These are phyloP conservation scores for Leptothorax acervorum DNA, from an alignment of 2,888 invertebrate species.

Conservation along the genomic window DNA sequence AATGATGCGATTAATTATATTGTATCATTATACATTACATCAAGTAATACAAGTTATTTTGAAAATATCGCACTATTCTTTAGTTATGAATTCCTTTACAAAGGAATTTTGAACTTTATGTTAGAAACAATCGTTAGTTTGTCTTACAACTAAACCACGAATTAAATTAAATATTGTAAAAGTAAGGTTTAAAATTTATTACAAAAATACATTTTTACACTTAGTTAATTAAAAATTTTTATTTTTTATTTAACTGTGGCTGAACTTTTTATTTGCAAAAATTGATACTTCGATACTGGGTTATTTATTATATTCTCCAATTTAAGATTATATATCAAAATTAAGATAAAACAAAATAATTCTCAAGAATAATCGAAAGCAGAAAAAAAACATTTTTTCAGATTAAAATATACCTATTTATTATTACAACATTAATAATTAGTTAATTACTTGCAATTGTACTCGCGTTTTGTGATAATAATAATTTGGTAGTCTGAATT, in stretches of 20 bases:
- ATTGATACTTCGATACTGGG: background rate
- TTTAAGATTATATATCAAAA: background rate
- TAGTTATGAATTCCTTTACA: background rate
- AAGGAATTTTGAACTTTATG: background rate
- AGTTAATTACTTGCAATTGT: constrained; percentile 1
- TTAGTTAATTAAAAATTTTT: background rate
- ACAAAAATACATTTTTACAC: background rate
- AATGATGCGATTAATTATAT: constrained; percentile 29
- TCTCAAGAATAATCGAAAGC: background rate
- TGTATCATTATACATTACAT: background rate
- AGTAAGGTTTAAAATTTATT: background rate
- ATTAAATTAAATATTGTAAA: background rate
- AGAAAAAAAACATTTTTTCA: background rate
- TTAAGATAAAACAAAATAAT: background rate
- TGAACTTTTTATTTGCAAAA: background rate
- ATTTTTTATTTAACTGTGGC: background rate
- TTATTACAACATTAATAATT: background rate
- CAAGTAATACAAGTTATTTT: background rate
- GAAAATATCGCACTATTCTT: background rate
- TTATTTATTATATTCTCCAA: background rate
- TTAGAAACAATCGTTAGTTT: background rate
- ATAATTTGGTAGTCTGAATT: constrained; percentile 17
- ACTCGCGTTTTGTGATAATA: background rate
- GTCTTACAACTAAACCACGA: background rate
- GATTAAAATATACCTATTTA: constrained; percentile 19